phyloP scores from a whole-genome alignment of 2,888 invertebrate genomes.

The Rhagonycha fulva region DNA sequence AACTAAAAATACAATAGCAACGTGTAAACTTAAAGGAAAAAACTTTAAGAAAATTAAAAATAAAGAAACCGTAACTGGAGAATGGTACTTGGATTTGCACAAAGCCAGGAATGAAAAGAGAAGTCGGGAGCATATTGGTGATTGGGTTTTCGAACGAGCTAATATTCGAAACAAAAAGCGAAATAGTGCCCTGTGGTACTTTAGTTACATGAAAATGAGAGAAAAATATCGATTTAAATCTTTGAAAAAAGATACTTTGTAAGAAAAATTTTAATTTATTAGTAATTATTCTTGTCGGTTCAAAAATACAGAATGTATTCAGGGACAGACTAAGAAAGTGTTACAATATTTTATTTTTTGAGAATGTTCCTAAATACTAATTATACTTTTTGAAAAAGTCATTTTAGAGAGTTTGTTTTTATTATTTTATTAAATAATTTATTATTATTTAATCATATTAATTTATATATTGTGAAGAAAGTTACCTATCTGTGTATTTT shows the following conservation, averaged over 20 bases:
- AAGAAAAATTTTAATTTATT: background rate
- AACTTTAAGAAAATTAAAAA: background rate
- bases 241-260: background rate
- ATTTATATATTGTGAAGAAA: background rate
- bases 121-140: conserved; percentile 36
- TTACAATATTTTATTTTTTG: background rate
- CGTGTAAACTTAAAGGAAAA: background rate
- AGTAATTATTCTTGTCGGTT: background rate
- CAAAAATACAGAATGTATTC: background rate
- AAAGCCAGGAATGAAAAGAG: conserved; percentile 39
- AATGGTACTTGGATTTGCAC: conserved; percentile 45
- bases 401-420: background rate
- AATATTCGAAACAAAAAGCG: conserved; percentile 39
- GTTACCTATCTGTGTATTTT: background rate
- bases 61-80: conserved; percentile 30
- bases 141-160: conserved; percentile 45
- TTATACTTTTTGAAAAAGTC: background rate
- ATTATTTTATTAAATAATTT: background rate
- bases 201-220: conserved; percentile 44
- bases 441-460: background rate
- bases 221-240: background rate
- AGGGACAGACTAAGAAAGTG: background rate
- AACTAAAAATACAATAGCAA: background rate
- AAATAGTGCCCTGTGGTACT: conserved; percentile 48
- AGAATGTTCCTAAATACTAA: background rate